A percentile compares a stretch with the other conserved stretches of the same genome.
Evolutionary conservation across 2,888 invertebrate genomes (phyloP).

Genomic region (Tetragonula carbonaria): DNA sequence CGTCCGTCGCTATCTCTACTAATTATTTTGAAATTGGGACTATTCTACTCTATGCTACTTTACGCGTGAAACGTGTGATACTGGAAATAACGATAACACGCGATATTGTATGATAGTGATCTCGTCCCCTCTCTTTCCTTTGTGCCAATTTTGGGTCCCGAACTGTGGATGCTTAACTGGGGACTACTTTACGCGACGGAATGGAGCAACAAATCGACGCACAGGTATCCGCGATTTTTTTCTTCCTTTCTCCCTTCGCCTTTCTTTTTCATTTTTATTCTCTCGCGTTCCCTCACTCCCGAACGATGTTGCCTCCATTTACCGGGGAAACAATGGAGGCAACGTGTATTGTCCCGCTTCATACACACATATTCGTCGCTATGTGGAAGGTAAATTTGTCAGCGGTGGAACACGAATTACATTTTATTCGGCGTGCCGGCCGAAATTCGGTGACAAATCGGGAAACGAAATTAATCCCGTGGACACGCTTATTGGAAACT

Average conservation of each 20-base stretch:
- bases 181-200: conserved; percentile 25
- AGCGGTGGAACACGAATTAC: conserved; percentile 6
- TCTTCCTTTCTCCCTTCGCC: not conserved
- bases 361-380: not conserved
- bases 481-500: not conserved
- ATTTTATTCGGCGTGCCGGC: conserved; percentile 4
- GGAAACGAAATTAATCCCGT: not conserved
- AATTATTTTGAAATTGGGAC: too few species aligned
- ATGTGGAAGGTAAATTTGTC: conserved; percentile 14
- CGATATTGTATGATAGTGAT: too few species aligned
- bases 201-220: conserved; percentile 13
- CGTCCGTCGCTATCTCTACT: too few species aligned
- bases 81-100: too few species aligned
- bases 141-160: too few species aligned
- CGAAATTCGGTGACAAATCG: not conserved
- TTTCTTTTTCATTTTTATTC: not conserved
- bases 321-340: conserved; percentile 12
- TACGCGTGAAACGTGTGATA: too few species aligned
- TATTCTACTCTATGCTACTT: too few species aligned
- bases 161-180: too few species aligned
- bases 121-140: too few species aligned
- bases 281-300: not conserved
- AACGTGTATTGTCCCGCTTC: conserved; percentile 4
- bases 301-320: conserved; percentile 9
- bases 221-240: not conserved